Evolutionary conservation across 2,797 vertebrate species (phyloP).

Genomic region (Threskiornis aethiopicus): DNA sequence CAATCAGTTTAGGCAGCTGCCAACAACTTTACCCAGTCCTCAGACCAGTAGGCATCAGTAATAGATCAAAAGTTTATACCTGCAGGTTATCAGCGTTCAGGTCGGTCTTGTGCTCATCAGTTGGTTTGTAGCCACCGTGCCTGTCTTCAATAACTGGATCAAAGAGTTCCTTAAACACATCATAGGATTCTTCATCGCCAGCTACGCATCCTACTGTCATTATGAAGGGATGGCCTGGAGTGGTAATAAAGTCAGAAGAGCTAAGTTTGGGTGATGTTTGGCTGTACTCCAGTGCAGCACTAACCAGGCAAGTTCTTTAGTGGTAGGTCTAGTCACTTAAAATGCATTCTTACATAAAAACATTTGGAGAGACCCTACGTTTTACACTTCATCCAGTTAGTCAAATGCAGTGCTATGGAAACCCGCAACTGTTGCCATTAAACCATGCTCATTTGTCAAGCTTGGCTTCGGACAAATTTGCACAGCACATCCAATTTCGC

Average conservation of each 20-base stretch:
- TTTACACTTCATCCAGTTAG: neutral
- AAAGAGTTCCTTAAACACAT: constrained; percentile 87
- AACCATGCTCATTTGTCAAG: neutral
- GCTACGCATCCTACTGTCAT: constrained; percentile 95
- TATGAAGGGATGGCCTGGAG: constrained; percentile 92
- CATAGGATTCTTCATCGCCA: constrained; percentile 93
- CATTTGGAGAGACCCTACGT: neutral
- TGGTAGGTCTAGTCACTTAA: constrained; percentile 28
- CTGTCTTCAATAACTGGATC: constrained; percentile 92
- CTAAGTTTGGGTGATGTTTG: constrained; percentile 4
- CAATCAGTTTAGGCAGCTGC: neutral
- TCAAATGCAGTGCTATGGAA: constrained; percentile 16
- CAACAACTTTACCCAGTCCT: neutral
- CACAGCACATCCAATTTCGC: constrained; percentile 23
- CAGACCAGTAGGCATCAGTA: neutral
- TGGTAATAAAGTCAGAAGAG: constrained; percentile 51
- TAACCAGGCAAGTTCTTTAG: constrained; percentile 46
- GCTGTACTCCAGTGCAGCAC: neutral
- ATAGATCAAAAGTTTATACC: constrained; percentile 72
- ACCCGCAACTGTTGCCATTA: neutral
- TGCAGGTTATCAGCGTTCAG: constrained; percentile 86
- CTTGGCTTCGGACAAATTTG: constrained; percentile 20
- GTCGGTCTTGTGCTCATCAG: constrained; percentile 96
- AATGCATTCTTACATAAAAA: neutral
- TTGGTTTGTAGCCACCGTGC: constrained; percentile 94